These are phyloP conservation scores for Biston betularia DNA, from an alignment of 2,888 invertebrate species.

Conservation along the genomic window DNA sequence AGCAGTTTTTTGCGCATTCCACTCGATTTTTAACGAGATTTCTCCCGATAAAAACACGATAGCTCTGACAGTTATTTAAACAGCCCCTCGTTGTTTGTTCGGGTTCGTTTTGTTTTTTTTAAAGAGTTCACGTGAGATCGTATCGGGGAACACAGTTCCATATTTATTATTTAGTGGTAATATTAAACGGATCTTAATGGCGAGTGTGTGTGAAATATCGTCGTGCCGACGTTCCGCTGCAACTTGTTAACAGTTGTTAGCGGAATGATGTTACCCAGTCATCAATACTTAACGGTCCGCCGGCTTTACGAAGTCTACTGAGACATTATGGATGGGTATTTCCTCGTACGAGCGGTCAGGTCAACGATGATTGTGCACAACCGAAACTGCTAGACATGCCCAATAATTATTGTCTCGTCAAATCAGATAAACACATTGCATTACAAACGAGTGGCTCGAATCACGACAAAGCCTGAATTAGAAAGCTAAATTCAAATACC, in stretches of 20 bases:
- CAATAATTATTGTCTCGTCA: slow-evolving; percentile 69
- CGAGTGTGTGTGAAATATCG: slow-evolving; percentile 13
- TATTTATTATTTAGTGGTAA: slow-evolving; percentile 21
- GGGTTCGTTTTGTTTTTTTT: slow-evolving; percentile 54
- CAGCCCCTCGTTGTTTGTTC: slow-evolving; percentile 62
- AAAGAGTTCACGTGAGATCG: slow-evolving; percentile 18
- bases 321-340: slow-evolving; percentile 60
- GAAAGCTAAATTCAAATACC: slow-evolving; percentile 73
- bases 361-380: slow-evolving; percentile 63
- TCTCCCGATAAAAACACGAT: slow-evolving; percentile 67
- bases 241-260: slow-evolving; percentile 67
- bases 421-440: slow-evolving; percentile 68
- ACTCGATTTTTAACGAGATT: slow-evolving; percentile 74
- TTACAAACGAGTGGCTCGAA: slow-evolving; percentile 47
- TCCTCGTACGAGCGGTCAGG: slow-evolving; percentile 52
- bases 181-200: slow-evolving; percentile 17
- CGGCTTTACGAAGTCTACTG: slow-evolving; percentile 40
- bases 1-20: slow-evolving; percentile 73
- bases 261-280: slow-evolving; percentile 55
- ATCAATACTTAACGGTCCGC: slow-evolving; percentile 57
- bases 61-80: slow-evolving; percentile 75
- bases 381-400: slow-evolving; percentile 63
- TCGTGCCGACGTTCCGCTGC: slow-evolving; percentile 39
- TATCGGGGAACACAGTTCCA: slow-evolving; percentile 13
- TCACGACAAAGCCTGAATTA: slow-evolving; percentile 72